Percentiles rank a stretch among this genome's conserved stretches.
These are phyloP conservation scores for Todus mexicanus DNA, from an alignment of 2,797 vertebrate genomes.

Conservation along the genomic window DNA sequence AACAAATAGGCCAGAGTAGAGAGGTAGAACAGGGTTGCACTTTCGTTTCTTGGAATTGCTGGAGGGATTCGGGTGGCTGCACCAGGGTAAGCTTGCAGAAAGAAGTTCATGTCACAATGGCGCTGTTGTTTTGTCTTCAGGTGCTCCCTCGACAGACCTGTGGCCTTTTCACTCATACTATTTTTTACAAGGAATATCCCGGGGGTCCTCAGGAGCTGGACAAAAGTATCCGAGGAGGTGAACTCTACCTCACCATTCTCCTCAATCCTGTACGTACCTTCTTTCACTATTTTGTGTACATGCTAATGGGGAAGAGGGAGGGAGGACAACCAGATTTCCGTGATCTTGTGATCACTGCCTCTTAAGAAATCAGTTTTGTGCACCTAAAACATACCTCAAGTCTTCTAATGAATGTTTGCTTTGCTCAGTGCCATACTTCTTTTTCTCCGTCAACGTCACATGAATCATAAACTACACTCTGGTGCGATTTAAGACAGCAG, in stretches of 20 bases:
- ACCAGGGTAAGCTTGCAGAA: background rate
- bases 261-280: constrained; percentile 90
- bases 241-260: constrained; percentile 95
- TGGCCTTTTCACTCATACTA: constrained; percentile 96
- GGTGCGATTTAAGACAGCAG: background rate
- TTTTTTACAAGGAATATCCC: constrained; percentile 98
- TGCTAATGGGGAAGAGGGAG: background rate
- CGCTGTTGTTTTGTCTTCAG: constrained; percentile 63
- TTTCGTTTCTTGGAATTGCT: background rate
- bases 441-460: background rate
- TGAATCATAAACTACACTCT: background rate
- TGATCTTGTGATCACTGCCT: background rate
- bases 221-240: constrained; percentile 94
- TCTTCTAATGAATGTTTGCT: background rate
- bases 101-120: background rate
- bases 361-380: background rate
- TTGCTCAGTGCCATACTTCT: background rate
- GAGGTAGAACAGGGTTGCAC: background rate
- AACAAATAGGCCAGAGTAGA: background rate
- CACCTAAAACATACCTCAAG: background rate
- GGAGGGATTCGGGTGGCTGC: background rate
- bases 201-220: constrained; percentile 95
- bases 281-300: background rate
- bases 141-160: constrained; percentile 98
- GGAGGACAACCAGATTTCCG: too few species aligned